Evolutionary conservation across 2,113 vertebrate species (phyloP).

Genomic region (Orientallactaga bullata): DNA sequence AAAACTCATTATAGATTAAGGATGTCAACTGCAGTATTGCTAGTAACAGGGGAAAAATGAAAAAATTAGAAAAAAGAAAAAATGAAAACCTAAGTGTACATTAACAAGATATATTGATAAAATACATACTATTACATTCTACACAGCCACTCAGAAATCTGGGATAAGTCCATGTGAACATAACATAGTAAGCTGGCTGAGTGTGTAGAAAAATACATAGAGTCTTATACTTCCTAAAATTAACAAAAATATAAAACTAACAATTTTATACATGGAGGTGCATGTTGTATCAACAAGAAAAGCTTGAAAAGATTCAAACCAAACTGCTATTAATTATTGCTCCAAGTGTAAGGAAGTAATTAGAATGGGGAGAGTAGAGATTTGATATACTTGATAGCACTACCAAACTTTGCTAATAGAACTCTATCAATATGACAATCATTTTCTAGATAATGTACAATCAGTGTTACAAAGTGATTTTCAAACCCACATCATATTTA

Average conservation of each 20-base stretch:
- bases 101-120: background rate
- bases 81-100: background rate
- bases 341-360: background rate
- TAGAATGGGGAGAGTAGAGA: background rate
- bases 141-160: slow-evolving; percentile 1
- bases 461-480: slow-evolving; percentile 26
- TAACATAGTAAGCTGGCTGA: background rate
- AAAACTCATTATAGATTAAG: slow-evolving; percentile 20
- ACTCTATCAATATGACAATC: background rate
- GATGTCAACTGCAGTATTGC: background rate
- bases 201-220: slow-evolving; percentile 28
- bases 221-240: slow-evolving; percentile 10
- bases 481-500: background rate
- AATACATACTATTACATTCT: background rate
- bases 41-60: slow-evolving; percentile 16
- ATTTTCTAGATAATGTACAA: background rate
- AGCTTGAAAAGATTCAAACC: slow-evolving; percentile 39
- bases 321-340: slow-evolving; percentile 37
- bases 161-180: background rate
- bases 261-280: background rate
- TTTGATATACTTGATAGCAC: background rate
- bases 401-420: slow-evolving; percentile 13
- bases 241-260: slow-evolving; percentile 31
- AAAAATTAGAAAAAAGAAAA: background rate
- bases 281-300: background rate